Evolutionary conservation across 1,140 invertebrate genomes (phyloP), one percentile per base, ranked within the genome.

Genomic region (Megathymus violae): DNA sequence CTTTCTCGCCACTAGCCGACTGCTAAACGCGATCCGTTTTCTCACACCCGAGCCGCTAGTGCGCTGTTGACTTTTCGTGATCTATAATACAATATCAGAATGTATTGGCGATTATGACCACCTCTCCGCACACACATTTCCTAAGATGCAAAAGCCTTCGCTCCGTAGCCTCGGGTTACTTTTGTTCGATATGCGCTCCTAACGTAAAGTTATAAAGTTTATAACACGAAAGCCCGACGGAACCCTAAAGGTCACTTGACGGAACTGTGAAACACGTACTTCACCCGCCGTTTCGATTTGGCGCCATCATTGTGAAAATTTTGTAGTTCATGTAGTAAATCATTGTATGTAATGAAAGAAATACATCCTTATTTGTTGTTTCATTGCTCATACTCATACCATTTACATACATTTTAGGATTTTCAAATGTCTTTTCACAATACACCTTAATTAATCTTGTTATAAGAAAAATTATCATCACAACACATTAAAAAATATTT

Each of bases 41-140:
- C 34, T 22, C 16, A n/a, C 47, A 59, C 38, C 40, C 50, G 64
- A n/a, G 41, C 43, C 25, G 59, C 51, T 56, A 69, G 58, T 69
- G 61, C 64, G 48, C 56, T 17, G 50, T 54, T 48, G 50, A 56
- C 13, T 14, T 22, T 27, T 46, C 59, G 65, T 62, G 51, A 62
- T 34, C 43, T 67, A 34, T n/a, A 44, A 52, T 13, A 56, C 48
- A 46, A 52, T 58, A 27, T 52, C 56, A 25, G 27, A 22, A 25
- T 3, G 19, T 22, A 47, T 14, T 40, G 22, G 14, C 46, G n/a
- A 11, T 34, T 38, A 36, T 13, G 58, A 41, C 46, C 60, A 36
- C 47, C 51, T 59, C 46, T 44, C 65, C 64, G 58, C 67, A 62
- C 67, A 70, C 67, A 70, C 66, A 70, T n/a, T n/a, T 48, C 67